phyloP scores from a whole-genome alignment of 1,140 invertebrate species.

The Psix sp. region DNA sequence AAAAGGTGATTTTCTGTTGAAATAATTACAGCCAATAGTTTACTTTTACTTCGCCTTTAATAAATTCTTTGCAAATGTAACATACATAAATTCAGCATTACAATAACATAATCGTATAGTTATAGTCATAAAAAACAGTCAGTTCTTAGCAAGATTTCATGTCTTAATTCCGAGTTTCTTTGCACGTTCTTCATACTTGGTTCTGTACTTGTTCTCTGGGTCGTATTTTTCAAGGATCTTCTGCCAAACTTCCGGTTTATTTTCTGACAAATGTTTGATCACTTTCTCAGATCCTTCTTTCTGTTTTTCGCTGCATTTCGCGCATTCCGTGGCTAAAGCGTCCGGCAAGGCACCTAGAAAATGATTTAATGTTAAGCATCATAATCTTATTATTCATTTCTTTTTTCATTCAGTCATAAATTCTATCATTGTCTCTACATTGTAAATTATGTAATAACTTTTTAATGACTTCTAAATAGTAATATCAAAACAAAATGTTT shows the following conservation, averaged over 20 bases:
- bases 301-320: slow-evolving; percentile 81
- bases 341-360: slow-evolving; percentile 79
- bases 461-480: no score
- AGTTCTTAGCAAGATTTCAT: slow-evolving; percentile 40
- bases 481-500: no score
- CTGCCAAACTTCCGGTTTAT: slow-evolving; percentile 79
- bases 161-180: slow-evolving; percentile 61
- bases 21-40: slow-evolving; percentile 16
- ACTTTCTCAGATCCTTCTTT: slow-evolving; percentile 77
- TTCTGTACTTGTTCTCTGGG: slow-evolving; percentile 78
- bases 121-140: slow-evolving; percentile 37
- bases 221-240: slow-evolving; percentile 80
- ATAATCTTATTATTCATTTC: slow-evolving; percentile 9
- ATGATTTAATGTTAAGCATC: slow-evolving; percentile 29
- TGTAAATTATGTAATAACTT: no score
- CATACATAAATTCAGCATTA: slow-evolving; percentile 36
- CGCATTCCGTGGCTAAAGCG: slow-evolving; percentile 80
- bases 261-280: slow-evolving; percentile 77
- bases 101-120: slow-evolving; percentile 26
- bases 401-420: no score
- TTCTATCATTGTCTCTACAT: no score
- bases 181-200: slow-evolving; percentile 79
- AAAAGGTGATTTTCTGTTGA: neutral
- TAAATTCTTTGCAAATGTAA: slow-evolving; percentile 50
- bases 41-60: slow-evolving; percentile 41